phyloP scores from a whole-genome alignment of 2,797 vertebrate species.

The Loriculus beryllinus region DNA sequence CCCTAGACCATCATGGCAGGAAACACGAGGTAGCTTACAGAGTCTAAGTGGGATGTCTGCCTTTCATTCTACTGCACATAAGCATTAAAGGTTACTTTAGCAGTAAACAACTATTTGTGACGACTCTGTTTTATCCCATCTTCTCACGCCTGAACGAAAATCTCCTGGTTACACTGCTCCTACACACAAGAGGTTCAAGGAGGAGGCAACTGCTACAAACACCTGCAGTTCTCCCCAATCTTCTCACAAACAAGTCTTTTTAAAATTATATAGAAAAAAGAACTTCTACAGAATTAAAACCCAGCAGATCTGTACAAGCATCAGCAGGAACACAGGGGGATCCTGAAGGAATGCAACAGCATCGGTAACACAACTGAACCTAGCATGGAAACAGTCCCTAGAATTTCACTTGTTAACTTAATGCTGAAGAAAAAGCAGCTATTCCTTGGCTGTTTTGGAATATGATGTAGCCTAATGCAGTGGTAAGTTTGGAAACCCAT shows the following conservation, averaged over 20 bases:
- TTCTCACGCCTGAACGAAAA: neutral
- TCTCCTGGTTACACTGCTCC: neutral
- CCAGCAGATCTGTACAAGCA: neutral
- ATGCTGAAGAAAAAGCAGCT: neutral
- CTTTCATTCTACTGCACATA: neutral
- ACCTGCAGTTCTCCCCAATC: neutral
- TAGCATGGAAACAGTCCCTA: neutral
- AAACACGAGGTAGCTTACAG: neutral
- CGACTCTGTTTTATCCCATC: neutral
- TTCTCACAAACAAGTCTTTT: neutral
- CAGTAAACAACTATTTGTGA: neutral
- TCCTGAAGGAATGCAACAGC: neutral
- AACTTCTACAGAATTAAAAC: neutral
- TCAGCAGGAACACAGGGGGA: neutral
- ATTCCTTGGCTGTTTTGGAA: neutral
- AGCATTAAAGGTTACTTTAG: neutral
- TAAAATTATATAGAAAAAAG: neutral
- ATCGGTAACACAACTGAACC: neutral
- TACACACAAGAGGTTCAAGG: neutral
- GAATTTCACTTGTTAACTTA: neutral
- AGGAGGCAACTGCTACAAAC: neutral
- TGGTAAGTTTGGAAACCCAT: neutral
- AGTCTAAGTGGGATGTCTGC: neutral
- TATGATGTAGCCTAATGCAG: neutral
- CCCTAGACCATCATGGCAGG: neutral